Base-by-base conservation (phyloP, 1,140 invertebrate genomes). In the Micrasema longulum region DNA sequence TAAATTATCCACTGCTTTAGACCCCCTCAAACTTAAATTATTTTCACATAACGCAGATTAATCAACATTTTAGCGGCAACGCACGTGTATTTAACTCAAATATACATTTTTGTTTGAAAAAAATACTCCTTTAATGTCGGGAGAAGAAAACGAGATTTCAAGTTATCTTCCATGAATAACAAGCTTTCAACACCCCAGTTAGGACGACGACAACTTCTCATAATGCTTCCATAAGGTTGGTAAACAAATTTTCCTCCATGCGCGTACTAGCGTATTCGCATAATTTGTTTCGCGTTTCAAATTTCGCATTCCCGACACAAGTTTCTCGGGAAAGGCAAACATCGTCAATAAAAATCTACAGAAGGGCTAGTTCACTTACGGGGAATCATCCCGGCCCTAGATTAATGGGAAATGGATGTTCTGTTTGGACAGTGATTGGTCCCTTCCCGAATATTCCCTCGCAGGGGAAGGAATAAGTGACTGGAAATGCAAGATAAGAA, bases 351-450 rank as follows among this genome's bases (percentile, higher is more conserved):
- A 43, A n/a, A 36, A 63, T 23, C 41, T 20, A 23, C 36, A 43
- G 20, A 12, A 45, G 57, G 38, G 26, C 55, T 31, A 63, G 57
- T 63, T 63, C 63, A 66, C 35, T 66, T 68, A 43, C 48, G 35
- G 48, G 23, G 65, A 69, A 64, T 69, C 50, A 69, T 57, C 72
- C 20, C 35, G 6, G 35, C 66, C 35, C 36, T 69, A 45, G 38
- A 55, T 69, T 73, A 73, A 73, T 73, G 72, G 72, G 66, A 69
- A 73, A 73, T 73, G 67, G 72, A 73, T 69, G 72, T 73, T 65
- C 69, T 73, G 67, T 73, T 73, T 73, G 72, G 65, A 55, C 66
- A 43, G 43, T 45, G 66, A 73, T 69, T 63, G 57, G 26, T 41
- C 60, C 67, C 67, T 57, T 10, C 41, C 43, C 38, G 36, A 43